These are phyloP conservation scores for Asobara japonica DNA, from an alignment of 1,140 invertebrate genomes.

Conservation along the genomic window DNA sequence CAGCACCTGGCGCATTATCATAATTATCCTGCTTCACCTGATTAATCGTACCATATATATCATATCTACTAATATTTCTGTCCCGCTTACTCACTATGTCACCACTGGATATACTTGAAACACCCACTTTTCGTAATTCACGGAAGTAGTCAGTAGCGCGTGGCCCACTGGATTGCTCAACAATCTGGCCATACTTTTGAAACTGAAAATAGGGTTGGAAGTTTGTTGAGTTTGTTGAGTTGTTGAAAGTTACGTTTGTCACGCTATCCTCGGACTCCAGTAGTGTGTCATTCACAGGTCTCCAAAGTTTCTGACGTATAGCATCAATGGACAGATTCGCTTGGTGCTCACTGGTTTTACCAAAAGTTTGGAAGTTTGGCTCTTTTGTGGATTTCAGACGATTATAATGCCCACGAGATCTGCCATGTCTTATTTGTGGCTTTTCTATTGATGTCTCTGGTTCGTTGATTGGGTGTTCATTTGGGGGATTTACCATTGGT, in stretches of 20 bases:
- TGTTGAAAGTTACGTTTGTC: constrained; percentile 1
- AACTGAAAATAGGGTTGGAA: background rate
- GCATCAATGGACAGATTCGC: background rate
- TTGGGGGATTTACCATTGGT: background rate
- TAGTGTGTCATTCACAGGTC: constrained; percentile 12
- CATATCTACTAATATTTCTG: constrained; percentile 4
- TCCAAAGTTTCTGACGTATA: background rate
- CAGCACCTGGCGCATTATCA: too few species aligned
- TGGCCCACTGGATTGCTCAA: background rate
- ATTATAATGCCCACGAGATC: constrained; percentile 54
- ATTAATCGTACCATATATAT: constrained; percentile 18
- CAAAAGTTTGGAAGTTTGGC: background rate
- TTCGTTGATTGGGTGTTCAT: background rate
- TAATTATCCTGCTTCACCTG: too few species aligned
- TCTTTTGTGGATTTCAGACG: constrained; percentile 39
- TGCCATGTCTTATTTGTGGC: constrained; percentile 55
- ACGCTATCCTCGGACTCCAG: constrained; percentile 4
- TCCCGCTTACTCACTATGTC: background rate
- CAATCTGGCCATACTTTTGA: background rate
- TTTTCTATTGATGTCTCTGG: constrained; percentile 46
- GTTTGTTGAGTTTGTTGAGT: background rate
- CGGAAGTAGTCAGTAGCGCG: background rate
- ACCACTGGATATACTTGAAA: background rate
- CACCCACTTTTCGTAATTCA: constrained; percentile 13
- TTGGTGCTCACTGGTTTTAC: background rate